Evolutionary conservation across 2,797 vertebrate genomes (phyloP), one percentile per base, ranked within the genome.

Genomic region (Chaenodraco wilsoni): DNA sequence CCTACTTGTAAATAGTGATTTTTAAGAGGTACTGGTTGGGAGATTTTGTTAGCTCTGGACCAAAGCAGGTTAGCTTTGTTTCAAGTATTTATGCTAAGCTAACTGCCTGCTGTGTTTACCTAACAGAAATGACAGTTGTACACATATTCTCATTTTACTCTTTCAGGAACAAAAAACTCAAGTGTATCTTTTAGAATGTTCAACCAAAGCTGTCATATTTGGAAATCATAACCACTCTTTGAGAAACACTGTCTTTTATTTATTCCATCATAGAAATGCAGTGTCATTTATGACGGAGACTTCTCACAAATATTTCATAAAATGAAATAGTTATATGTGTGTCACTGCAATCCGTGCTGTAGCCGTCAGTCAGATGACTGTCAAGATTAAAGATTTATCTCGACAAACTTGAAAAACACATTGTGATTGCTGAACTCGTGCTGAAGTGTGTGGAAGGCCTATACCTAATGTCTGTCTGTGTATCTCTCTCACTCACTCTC

Each of bases 341-440:
- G 17, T 60, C 6, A 5, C 40, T 49, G 14, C 12, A 33, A 13
- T 23, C 27, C 11, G 46, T 75, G 19, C 14, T 46, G 9, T 15
- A 61, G 41, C 50, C 31, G 41, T 65, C 51, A 64, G 60, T 74
- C 54, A 52, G 3, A 37, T 67, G 15, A 58, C 33, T 16, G 10
- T 55, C 31, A 60, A 45, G 40, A 21, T 61, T 19, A 75, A 67
- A 43, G 2, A 13, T 48, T 31, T 58, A 12, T 52, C 13, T 19
- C 17, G 46, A 11, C 16, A 62, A n/a, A 67, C 33, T 12, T 65
- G 2, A 40, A 64, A 58, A 21, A 27, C 5, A 8, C 52, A n/a
- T 27, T 71, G 43, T 84, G 76, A 86, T 84, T 88, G 55, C 59
- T 78, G 55, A 69, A 23, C 37, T 23, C 45, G 33, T 27, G 58